Percentiles rank a stretch among this genome's conserved stretches.
Evolutionary conservation across 1,140 invertebrate genomes (phyloP).

Genomic region (Plutomurus gul): DNA sequence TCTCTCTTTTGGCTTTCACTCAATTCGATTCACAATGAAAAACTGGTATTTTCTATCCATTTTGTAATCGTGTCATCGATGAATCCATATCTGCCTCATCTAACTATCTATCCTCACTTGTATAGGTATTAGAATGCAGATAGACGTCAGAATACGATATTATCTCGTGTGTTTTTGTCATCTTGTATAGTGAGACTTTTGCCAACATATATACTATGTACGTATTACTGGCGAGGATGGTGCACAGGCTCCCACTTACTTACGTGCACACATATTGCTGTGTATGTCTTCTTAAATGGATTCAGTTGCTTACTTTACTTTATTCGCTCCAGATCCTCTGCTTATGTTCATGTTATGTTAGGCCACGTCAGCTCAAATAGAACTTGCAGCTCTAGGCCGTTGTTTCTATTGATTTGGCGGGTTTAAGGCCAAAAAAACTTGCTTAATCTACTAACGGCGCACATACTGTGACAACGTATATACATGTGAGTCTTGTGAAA

Average conservation of each 20-base stretch:
- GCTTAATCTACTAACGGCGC: slow-evolving; percentile 24
- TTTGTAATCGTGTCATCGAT: slow-evolving; percentile 44
- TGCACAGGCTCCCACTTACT: not conserved
- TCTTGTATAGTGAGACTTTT: too few species aligned
- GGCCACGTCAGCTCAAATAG: slow-evolving; percentile 8
- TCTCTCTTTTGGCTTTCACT: not conserved
- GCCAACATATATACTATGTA: not conserved
- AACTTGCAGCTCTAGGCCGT: not conserved
- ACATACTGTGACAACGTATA: not conserved
- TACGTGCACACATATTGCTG: not conserved
- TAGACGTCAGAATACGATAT: too few species aligned
- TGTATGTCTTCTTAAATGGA: slow-evolving; percentile 24
- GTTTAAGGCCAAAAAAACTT: slow-evolving; percentile 4
- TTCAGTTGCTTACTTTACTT: slow-evolving; percentile 25
- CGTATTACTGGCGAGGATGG: not conserved
- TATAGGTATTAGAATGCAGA: too few species aligned
- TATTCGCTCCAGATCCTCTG: slow-evolving; percentile 23
- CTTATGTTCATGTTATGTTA: slow-evolving; percentile 30
- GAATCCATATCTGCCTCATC: slow-evolving; percentile 42
- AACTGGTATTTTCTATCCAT: slow-evolving; percentile 16
- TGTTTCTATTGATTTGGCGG: slow-evolving; percentile 13
- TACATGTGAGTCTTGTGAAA: too few species aligned
- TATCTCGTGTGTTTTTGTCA: too few species aligned
- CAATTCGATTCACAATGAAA: slow-evolving; percentile 11
- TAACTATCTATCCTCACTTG: too few species aligned